Evolutionary conservation across 2,797 vertebrate species (phyloP).

Genomic region (Ctenochaetus hawaiiensis): DNA sequence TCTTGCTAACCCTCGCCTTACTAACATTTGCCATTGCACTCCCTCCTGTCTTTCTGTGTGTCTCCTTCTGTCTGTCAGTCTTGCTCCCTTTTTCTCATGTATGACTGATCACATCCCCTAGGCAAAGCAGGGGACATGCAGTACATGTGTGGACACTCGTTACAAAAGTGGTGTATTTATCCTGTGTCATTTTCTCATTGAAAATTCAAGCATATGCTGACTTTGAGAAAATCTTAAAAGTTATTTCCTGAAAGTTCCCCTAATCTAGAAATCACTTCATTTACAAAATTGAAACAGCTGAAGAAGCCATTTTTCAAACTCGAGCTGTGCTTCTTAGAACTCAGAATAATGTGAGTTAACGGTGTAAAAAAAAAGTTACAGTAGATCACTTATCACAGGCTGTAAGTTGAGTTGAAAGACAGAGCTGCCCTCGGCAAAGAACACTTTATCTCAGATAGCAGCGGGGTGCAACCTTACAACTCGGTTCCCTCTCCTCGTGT

Average conservation of each 20-base stretch:
- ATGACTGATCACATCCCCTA: slow-evolving; percentile 21
- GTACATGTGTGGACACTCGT: background rate
- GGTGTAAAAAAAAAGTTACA: slow-evolving; percentile 44
- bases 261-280: slow-evolving; percentile 35
- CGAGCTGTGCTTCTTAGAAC: slow-evolving; percentile 5
- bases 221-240: slow-evolving; percentile 17
- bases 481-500: slow-evolving; percentile 45
- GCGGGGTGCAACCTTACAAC: slow-evolving; percentile 58
- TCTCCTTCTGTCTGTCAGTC: slow-evolving; percentile 43
- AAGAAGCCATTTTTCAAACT: slow-evolving; percentile 24
- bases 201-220: slow-evolving; percentile 16
- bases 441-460: slow-evolving; percentile 70
- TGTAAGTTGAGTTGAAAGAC: slow-evolving; percentile 61
- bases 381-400: slow-evolving; percentile 65
- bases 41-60: slow-evolving; percentile 31
- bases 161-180: background rate
- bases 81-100: background rate
- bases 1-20: slow-evolving; percentile 38
- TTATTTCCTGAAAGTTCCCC: slow-evolving; percentile 1
- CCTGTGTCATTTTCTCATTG: background rate
- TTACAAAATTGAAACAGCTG: slow-evolving; percentile 40
- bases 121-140: slow-evolving; percentile 1
- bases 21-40: slow-evolving; percentile 27
- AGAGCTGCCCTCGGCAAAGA: slow-evolving; percentile 59
- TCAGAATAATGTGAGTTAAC: slow-evolving; percentile 37